Evolutionary conservation across 1,140 invertebrate species (phyloP).

Genomic region (Epicauta chinensis): DNA sequence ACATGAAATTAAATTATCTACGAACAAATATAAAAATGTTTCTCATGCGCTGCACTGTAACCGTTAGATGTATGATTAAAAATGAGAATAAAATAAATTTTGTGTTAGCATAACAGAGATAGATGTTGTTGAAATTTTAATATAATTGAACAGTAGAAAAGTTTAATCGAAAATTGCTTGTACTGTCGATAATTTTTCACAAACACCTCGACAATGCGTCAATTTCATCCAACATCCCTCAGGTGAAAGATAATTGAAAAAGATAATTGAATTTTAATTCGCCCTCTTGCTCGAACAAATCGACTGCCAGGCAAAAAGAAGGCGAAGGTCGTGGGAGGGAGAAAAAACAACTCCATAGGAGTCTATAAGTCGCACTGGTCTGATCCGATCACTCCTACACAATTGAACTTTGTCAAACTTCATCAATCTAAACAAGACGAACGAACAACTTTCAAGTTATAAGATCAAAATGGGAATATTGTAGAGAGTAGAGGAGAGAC

Average conservation of each 20-base stretch:
- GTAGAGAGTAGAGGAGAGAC: no score
- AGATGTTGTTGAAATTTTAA: no score
- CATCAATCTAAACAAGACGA: constrained; percentile 4
- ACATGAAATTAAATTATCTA: neutral
- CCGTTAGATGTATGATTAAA: neutral
- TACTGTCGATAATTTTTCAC: no score
- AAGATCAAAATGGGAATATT: no score
- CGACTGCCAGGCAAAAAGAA: neutral
- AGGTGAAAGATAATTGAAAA: neutral
- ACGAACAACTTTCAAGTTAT: no score
- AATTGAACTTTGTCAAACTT: constrained; percentile 7
- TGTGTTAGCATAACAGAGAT: no score
- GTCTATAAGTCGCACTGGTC: neutral
- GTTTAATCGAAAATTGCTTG: no score
- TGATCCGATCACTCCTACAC: neutral
- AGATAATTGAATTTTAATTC: constrained; percentile 12
- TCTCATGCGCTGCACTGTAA: neutral
- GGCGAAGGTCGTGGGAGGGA: no score
- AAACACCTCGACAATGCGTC: no score
- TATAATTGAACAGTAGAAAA: no score
- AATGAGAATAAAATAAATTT: no score
- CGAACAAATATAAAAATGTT: neutral
- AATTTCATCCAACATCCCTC: neutral
- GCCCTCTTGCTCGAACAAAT: neutral
- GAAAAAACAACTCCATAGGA: neutral